Percentiles rank a stretch among this genome's conserved stretches.
phyloP scores from a whole-genome alignment of 2,888 invertebrate species.

The Dendrolimus houi region DNA sequence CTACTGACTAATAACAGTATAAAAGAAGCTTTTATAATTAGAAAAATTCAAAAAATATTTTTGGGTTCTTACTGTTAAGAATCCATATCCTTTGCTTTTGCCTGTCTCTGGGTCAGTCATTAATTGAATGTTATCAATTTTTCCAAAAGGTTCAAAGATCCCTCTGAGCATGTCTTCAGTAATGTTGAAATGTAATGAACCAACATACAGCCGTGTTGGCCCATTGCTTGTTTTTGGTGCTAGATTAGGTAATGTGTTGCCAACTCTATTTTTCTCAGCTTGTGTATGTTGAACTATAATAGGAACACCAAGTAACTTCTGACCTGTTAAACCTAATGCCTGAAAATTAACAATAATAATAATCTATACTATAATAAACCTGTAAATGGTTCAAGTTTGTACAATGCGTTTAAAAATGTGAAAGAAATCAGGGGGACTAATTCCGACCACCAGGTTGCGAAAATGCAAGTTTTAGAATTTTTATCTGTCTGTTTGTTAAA shows the following conservation, averaged over 20 bases:
- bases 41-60: neutral
- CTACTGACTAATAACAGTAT: too few relatives aligned
- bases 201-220: constrained; percentile 97
- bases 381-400: too few relatives aligned
- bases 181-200: constrained; percentile 98
- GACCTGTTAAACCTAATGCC: constrained; percentile 97
- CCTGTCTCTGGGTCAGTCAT: constrained; percentile 97
- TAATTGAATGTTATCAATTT: constrained; percentile 95
- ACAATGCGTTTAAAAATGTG: too few relatives aligned
- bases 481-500: too few relatives aligned
- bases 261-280: constrained; percentile 95
- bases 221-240: constrained; percentile 93
- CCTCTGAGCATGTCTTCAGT: constrained; percentile 99
- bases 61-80: constrained; percentile 87
- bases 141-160: constrained; percentile 99
- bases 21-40: too few relatives aligned
- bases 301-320: constrained; percentile 95
- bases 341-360: constrained; percentile 43
- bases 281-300: constrained; percentile 99
- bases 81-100: constrained; percentile 97
- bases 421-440: too few relatives aligned
- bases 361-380: too few relatives aligned
- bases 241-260: constrained; percentile 88
- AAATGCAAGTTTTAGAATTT: too few relatives aligned
- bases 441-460: too few relatives aligned